A percentile compares a stretch with the other conserved stretches of the same genome.
These are phyloP conservation scores for Lithodes maja DNA, from an alignment of 2,888 invertebrate genomes.

Conservation along the genomic window DNA sequence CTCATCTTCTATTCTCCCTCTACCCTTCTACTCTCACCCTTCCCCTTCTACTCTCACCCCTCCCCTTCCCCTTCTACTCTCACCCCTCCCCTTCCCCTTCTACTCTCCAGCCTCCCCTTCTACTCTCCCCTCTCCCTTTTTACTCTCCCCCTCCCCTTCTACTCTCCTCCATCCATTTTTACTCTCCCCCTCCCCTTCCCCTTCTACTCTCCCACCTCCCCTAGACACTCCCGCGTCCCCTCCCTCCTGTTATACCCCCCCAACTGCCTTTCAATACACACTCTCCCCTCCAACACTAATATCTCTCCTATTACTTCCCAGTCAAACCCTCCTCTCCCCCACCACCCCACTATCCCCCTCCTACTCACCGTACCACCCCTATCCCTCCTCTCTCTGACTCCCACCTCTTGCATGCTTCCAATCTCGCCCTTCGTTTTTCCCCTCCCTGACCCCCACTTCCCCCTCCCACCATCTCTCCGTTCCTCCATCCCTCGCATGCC, in stretches of 20 bases:
- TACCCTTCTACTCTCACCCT: too few relatives aligned
- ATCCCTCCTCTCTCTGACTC: slow-evolving; percentile 1
- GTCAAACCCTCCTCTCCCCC: background rate
- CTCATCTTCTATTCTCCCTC: too few relatives aligned
- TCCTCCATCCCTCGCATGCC: background rate
- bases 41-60: too few relatives aligned
- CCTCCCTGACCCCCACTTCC: slow-evolving; percentile 1
- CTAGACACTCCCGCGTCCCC: background rate
- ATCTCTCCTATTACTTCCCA: background rate
- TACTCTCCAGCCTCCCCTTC: background rate
- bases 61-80: background rate
- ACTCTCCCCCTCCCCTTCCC: background rate
- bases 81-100: background rate
- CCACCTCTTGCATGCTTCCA: background rate
- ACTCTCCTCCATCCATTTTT: background rate
- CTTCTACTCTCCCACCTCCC: background rate
- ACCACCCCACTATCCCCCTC: background rate
- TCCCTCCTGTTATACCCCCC: background rate
- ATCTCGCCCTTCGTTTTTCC: background rate
- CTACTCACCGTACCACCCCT: slow-evolving; percentile 1
- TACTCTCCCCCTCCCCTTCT: background rate
- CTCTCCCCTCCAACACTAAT: background rate
- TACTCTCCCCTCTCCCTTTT: background rate
- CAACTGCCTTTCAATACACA: background rate
- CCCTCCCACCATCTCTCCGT: slow-evolving; percentile 11